Conservation (phyloP, 1,140 invertebrate species). For the Lasioglossum albipes region DNA sequence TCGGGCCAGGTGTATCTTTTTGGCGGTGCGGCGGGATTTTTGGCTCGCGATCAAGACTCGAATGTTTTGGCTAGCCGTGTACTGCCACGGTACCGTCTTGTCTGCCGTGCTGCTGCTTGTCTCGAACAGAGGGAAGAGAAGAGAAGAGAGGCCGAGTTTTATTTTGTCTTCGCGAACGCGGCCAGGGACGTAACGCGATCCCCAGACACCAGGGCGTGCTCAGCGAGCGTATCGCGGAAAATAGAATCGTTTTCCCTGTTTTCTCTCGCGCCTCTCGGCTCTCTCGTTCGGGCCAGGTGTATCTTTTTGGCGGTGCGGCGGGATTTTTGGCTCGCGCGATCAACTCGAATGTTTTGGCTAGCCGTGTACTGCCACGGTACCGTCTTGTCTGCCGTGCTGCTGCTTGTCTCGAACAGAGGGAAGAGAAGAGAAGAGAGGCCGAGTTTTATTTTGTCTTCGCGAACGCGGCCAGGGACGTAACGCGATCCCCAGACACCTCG, state of each 20-base stretch:
- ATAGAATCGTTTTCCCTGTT: conserved; percentile 27
- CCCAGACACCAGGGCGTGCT: not conserved
- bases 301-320: conserved; percentile 67
- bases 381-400: conserved; percentile 66
- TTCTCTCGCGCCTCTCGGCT: conserved; percentile 3
- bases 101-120: conserved; percentile 58
- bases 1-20: conserved; percentile 71
- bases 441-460: conserved; percentile 52
- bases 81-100: conserved; percentile 63
- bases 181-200: conserved; percentile 18
- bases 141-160: conserved; percentile 15
- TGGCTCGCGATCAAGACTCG: conserved; percentile 70
- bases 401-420: conserved; percentile 21
- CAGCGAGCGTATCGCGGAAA: conserved; percentile 19
- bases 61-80: conserved; percentile 70
- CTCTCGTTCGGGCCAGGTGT: conserved; percentile 62
- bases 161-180: conserved; percentile 47
- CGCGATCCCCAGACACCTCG: not conserved
- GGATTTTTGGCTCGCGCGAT: conserved; percentile 72
- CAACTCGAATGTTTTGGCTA: conserved; percentile 72
- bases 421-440: not conserved
- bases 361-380: conserved; percentile 59
- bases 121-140: conserved; percentile 18
- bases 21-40: conserved; percentile 68
- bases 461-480: conserved; percentile 23